These are phyloP conservation scores for Psettodes erumei DNA, from an alignment of 2,113 vertebrate species.

Conservation along the genomic window DNA sequence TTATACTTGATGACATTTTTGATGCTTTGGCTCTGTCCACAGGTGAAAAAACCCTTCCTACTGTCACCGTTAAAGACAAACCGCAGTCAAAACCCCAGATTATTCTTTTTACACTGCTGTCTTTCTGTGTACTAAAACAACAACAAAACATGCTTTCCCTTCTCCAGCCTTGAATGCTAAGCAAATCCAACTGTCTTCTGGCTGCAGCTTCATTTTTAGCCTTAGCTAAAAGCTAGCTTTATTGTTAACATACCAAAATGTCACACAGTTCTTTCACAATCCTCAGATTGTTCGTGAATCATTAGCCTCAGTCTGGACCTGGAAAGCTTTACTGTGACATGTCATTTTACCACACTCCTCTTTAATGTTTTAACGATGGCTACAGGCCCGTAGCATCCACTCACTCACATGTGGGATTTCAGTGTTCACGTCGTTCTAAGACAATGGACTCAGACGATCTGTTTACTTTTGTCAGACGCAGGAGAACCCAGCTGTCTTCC, in stretches of 20 bases:
- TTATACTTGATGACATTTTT: not conserved
- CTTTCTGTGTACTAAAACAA: not conserved
- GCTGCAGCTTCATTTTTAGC: not conserved
- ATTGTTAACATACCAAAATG: too few relatives aligned
- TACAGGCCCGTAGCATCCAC: not conserved
- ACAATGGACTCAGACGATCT: not conserved
- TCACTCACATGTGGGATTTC: not conserved
- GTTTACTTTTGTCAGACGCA: not conserved
- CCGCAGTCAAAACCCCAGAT: too few relatives aligned
- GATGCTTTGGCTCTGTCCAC: conserved; percentile 1
- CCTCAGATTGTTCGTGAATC: not conserved
- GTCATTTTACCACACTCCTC: not conserved
- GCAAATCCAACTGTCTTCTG: not conserved
- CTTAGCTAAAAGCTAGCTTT: too few relatives aligned
- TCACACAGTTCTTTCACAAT: not conserved
- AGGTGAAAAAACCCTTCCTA: not conserved
- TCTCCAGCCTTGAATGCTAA: not conserved
- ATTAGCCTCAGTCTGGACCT: not conserved
- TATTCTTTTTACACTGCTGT: not conserved
- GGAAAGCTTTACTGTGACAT: not conserved
- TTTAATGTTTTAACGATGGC: not conserved
- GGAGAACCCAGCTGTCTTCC: not conserved
- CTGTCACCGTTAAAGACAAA: not conserved
- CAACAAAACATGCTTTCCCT: not conserved
- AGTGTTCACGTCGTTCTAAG: not conserved